phyloP scores from a whole-genome alignment of 1,140 invertebrate genomes.

The Leptinotarsa undecemlineata region DNA sequence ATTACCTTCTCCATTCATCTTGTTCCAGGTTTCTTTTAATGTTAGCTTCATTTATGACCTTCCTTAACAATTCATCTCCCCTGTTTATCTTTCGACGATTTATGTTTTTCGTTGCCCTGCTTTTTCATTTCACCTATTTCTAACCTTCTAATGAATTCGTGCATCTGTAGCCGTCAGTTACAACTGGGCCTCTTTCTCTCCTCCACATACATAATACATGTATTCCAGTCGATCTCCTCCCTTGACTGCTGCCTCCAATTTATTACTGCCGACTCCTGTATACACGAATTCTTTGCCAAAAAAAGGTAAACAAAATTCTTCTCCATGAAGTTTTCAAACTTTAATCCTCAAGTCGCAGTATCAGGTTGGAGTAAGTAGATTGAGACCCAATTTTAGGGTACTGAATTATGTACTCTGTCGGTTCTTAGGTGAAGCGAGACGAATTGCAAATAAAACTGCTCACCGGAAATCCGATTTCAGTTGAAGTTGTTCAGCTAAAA shows the following conservation, averaged over 20 bases:
- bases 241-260: too few species aligned
- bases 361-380: background rate
- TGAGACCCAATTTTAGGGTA: background rate
- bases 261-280: too few species aligned
- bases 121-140: background rate
- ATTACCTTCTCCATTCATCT: too few species aligned
- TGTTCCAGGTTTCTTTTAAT: too few species aligned
- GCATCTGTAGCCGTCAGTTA: background rate
- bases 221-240: background rate
- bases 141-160: background rate
- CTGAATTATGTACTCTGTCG: background rate
- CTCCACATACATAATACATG: background rate
- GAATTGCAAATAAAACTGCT: background rate
- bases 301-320: background rate
- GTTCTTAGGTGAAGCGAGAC: too few species aligned
- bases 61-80: too few species aligned
- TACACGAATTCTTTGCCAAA: too few species aligned
- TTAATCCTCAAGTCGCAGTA: background rate
- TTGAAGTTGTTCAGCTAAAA: background rate
- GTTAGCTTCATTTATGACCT: too few species aligned
- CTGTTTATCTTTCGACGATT: too few species aligned
- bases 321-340: background rate
- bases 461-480: background rate
- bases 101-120: too few species aligned
- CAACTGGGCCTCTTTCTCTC: background rate